These are phyloP conservation scores for Aphelocoma coerulescens DNA, from an alignment of 2,113 vertebrate species.

Conservation along the genomic window DNA sequence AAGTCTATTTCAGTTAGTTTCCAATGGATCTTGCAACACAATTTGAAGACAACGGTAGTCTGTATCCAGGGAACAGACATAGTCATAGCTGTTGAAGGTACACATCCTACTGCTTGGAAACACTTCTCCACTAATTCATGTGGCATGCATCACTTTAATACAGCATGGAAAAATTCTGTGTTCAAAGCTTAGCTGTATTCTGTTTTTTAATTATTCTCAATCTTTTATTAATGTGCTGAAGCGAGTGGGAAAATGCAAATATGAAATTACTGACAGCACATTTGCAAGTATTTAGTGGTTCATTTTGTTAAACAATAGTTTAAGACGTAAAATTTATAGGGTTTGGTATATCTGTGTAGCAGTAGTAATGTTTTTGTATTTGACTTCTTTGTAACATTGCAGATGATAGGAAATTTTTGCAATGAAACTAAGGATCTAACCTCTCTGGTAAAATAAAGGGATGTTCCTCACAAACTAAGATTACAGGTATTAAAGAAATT, in stretches of 20 bases:
- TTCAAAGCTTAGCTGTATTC: slow-evolving; percentile 13
- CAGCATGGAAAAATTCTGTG: neutral
- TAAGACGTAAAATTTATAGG: neutral
- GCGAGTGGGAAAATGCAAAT: neutral
- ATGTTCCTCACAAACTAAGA: slow-evolving; percentile 17
- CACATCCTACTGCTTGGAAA: neutral
- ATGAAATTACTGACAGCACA: neutral
- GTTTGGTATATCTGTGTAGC: neutral
- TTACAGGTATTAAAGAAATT: neutral
- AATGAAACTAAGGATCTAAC: neutral
- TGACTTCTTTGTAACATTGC: neutral
- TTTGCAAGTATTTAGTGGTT: neutral
- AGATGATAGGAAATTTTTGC: neutral
- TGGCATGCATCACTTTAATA: neutral
- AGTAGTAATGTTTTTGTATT: neutral
- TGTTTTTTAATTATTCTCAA: neutral
- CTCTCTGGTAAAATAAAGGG: slow-evolving; percentile 2
- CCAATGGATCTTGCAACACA: neutral
- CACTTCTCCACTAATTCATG: slow-evolving; percentile 36
- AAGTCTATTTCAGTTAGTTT: neutral
- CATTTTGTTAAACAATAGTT: neutral
- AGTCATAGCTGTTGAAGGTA: neutral
- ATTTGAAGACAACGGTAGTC: neutral
- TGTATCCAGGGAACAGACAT: neutral
- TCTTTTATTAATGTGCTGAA: neutral